phyloP scores from a whole-genome alignment of 2,113 vertebrate genomes.

The Megaleporinus macrocephalus region DNA sequence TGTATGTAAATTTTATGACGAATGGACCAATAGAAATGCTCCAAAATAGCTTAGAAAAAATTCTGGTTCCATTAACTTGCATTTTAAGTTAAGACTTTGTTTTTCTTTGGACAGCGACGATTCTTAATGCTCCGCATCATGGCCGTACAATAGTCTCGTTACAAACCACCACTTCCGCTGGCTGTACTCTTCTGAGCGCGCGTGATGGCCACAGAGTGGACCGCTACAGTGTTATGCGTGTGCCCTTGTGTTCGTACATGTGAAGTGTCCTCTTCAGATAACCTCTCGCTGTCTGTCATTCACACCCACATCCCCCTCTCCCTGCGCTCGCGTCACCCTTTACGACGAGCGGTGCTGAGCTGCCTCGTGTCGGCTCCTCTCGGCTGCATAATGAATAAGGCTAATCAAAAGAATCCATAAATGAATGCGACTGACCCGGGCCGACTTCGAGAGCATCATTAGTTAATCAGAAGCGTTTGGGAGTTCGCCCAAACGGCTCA shows the following conservation, averaged over 20 bases:
- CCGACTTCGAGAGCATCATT: neutral
- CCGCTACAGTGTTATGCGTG: neutral
- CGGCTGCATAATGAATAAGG: constrained; percentile 10
- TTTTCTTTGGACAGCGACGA: too few species aligned
- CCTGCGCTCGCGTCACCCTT: neutral
- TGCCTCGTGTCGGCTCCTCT: neutral
- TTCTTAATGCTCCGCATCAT: neutral
- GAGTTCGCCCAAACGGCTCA: neutral
- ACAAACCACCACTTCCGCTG: neutral
- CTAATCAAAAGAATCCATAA: constrained; percentile 25
- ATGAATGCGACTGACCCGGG: neutral
- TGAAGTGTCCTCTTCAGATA: constrained; percentile 2
- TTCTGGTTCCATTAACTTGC: too few species aligned
- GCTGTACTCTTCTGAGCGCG: neutral
- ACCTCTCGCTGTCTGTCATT: constrained; percentile 10
- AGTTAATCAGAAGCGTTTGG: neutral
- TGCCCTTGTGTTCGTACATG: constrained; percentile 2
- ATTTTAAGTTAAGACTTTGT: neutral
- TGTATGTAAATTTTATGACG: too few species aligned
- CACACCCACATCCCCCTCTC: constrained; percentile 24
- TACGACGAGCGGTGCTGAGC: neutral
- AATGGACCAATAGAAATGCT: too few species aligned
- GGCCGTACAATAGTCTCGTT: neutral
- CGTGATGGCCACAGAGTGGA: neutral
- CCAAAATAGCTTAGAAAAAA: too few species aligned